Evolutionary conservation across 2,797 vertebrate species (phyloP).

Genomic region (Sarcophilus harrisii): DNA sequence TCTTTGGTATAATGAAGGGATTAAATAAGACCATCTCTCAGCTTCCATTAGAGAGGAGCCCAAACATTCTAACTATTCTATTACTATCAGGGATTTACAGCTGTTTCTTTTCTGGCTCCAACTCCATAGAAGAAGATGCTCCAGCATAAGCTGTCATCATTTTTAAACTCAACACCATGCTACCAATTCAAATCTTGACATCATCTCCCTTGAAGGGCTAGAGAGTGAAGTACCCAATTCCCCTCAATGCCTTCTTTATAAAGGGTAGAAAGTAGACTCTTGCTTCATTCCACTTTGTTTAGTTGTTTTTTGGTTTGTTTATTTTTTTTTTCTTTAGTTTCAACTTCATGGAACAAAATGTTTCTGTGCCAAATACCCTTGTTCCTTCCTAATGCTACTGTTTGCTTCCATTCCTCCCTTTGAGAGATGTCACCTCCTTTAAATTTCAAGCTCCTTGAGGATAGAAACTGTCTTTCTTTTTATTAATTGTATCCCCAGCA

Average conservation of each 20-base stretch:
- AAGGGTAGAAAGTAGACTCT: background rate
- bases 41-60: background rate
- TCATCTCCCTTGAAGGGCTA: background rate
- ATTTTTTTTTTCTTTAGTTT: background rate
- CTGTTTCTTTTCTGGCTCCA: background rate
- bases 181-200: background rate
- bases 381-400: background rate
- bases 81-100: background rate
- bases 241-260: background rate
- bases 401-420: background rate
- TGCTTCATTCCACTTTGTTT: background rate
- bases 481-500: background rate
- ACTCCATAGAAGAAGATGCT: background rate
- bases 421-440: background rate
- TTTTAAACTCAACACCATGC: background rate
- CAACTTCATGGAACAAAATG: background rate
- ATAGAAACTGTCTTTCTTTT: background rate
- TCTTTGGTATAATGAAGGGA: background rate
- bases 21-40: background rate
- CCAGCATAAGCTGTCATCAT: background rate
- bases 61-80: background rate
- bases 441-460: background rate
- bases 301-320: background rate
- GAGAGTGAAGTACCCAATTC: background rate
- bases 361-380: too few relatives aligned